A percentile compares a stretch with the other conserved stretches of the same genome.
Evolutionary conservation across 2,113 vertebrate species (phyloP).

Genomic region (Sebastes fasciatus): DNA sequence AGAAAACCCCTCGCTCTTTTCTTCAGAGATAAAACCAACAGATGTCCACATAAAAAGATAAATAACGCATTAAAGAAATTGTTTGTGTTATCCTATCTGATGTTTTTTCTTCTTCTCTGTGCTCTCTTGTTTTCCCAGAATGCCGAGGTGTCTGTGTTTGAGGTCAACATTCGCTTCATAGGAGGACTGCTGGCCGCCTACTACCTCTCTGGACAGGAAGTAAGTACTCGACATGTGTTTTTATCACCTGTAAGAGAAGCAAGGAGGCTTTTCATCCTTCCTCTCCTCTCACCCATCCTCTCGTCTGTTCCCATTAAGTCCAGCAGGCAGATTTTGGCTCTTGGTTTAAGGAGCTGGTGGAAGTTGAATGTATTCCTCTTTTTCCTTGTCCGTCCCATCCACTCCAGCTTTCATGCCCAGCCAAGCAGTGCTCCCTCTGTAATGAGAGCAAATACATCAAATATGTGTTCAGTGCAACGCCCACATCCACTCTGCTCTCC

Average conservation of each 20-base stretch:
- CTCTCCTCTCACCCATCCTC: background rate
- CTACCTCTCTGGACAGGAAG: conserved; percentile 97
- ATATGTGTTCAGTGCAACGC: conserved; percentile 10
- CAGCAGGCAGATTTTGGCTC: conserved; percentile 13
- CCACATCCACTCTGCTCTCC: conserved; percentile 8
- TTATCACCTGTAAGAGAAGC: background rate
- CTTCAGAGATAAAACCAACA: background rate
- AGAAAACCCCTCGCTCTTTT: background rate
- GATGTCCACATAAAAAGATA: background rate
- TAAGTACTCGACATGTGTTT: conserved; percentile 74
- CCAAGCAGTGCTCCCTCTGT: conserved; percentile 16
- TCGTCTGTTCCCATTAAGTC: background rate
- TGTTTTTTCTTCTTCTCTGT: background rate
- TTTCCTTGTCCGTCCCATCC: background rate
- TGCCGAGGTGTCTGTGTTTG: conserved; percentile 97
- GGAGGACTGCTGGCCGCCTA: conserved; percentile 94
- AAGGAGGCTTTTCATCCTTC: background rate
- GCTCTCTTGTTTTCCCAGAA: conserved; percentile 85
- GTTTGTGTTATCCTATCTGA: background rate
- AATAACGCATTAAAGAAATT: background rate
- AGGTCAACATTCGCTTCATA: conserved; percentile 98
- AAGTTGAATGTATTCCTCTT: conserved; percentile 4
- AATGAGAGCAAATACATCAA: conserved; percentile 32
- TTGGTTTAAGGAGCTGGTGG: background rate
- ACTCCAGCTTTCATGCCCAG: conserved; percentile 23